Base-by-base conservation (phyloP, 2,888 invertebrate genomes). In the Standfussiana lucernea region DNA sequence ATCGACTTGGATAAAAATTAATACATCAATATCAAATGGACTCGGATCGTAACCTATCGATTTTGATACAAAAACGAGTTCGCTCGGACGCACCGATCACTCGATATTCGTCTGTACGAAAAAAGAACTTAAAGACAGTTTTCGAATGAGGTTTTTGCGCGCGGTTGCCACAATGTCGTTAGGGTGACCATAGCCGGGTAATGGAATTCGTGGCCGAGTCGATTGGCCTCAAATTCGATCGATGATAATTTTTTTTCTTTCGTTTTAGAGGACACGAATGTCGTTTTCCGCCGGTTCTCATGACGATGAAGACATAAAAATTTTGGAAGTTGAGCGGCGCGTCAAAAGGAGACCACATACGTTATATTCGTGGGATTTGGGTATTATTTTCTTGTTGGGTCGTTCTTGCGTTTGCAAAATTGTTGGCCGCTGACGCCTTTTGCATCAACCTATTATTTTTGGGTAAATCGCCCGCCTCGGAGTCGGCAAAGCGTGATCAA, bases 231-330 rank as follows among this genome's bases (percentile, higher is more conserved):
- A 90, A 90, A 86, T 89, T 86, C 93, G 91, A 93, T 94, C 89
- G 91, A 92, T 92, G 91, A 92, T 92, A 89, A 87, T 91, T 90
- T 90, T 90, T 90, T 91, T 90, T 88, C 80, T 88, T 90, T 90
- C 88, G 86, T 83, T 87, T 91, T 90, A 86, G 88, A 91, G 91
- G 90, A 91, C 88, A 89, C 86, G 84, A 90, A 93, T 91, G 90
- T 92, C 91, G 91, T 90, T 90, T 91, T 90, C 88, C 87, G 74
- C 75, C 90, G 90, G 92, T 95, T 96, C 95, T 94, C 95, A 94
- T 94, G 93, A 88, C 89, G 93, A 96, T 96, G 95, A 96, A 96
- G 96, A 96, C 96, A 95, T 96, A 96, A 96, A 95, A 95, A 95
- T 96, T 94, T 95, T 92, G 93, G 92, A 90, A 91, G 91, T 90